Base-by-base conservation (phyloP, 2,888 invertebrate genomes). In the Lithophane semibrunnea region DNA sequence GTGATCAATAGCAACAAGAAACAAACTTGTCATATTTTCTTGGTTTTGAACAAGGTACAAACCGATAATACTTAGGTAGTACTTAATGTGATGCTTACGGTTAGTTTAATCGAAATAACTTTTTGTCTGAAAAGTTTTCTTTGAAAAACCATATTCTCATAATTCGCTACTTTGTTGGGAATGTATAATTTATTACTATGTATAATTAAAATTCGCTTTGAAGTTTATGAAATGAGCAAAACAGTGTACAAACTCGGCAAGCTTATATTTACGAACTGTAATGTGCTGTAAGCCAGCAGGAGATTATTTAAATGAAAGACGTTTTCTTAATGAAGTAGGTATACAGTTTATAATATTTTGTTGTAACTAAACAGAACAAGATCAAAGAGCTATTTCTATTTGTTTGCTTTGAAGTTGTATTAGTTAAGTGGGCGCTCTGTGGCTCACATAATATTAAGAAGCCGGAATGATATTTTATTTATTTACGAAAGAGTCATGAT, bases 391-490 rank as follows among this genome's bases (percentile, higher is more conserved):
- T 83, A 75, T 75, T 88, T 88, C 90, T 91, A 90, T 89, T 89
- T 89, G 90, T 92, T 88, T 90, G 90, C 94, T 95, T 95, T 95
- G 95, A 95, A 92, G 94, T 93, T 89, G 89, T 80, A 60, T 72
- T 73, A 71, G 78, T 71, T 77, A 72, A 77, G 77, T 78, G 71
- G 77, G 71, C 54, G 76, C 71, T 75, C 67, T 67, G 77, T 47
- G 71, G 64, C 77, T 77, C 78, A 71, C 70, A 77, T 65, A 70
- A 64, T 77, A 70, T 58, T 76, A 77, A 58, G 63, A 44, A 76
- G 70, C 49, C 77, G 29, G 63, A 77, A 70, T 70, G 52, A 42
- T 77, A 61, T 68, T 65, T 63, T 63, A 77, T 77, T 70, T 78
- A 78, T 76, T 77, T 78, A 70, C 77, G 56, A 64, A 49, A 58